Percentiles rank a stretch among this genome's conserved stretches.
Conservation (phyloP, 2,797 vertebrate genomes). For the Eulemur coronatus region DNA sequence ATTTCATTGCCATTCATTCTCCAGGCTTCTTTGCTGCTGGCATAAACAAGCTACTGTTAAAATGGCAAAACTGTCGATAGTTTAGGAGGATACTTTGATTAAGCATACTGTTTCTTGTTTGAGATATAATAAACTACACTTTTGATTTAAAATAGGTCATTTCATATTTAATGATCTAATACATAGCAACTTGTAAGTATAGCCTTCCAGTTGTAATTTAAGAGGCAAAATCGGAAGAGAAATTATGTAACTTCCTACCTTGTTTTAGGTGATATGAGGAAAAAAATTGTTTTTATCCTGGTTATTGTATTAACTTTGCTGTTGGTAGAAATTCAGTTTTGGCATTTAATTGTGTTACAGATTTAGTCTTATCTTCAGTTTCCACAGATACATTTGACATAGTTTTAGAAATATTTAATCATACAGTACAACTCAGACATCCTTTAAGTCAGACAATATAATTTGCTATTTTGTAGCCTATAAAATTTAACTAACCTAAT, state of each 20-base stretch:
- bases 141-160: too few relatives aligned
- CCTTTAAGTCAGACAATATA: background rate
- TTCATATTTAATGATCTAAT: background rate
- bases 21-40: too few relatives aligned
- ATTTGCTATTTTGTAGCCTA: background rate
- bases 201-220: background rate
- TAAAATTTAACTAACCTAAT: background rate
- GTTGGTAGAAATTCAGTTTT: background rate
- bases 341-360: background rate
- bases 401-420: background rate
- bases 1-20: too few relatives aligned
- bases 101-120: too few relatives aligned
- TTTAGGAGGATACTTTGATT: too few relatives aligned
- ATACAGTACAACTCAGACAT: background rate
- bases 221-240: background rate
- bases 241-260: background rate
- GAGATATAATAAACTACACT: too few relatives aligned
- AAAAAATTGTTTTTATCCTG: background rate
- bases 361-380: background rate
- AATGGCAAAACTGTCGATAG: too few relatives aligned
- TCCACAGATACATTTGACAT: background rate
- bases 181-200: background rate
- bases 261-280: background rate
- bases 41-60: too few relatives aligned
- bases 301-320: background rate